Evolutionary conservation across 1,140 invertebrate species (phyloP).

Genomic region (Euglossa dilemma): DNA sequence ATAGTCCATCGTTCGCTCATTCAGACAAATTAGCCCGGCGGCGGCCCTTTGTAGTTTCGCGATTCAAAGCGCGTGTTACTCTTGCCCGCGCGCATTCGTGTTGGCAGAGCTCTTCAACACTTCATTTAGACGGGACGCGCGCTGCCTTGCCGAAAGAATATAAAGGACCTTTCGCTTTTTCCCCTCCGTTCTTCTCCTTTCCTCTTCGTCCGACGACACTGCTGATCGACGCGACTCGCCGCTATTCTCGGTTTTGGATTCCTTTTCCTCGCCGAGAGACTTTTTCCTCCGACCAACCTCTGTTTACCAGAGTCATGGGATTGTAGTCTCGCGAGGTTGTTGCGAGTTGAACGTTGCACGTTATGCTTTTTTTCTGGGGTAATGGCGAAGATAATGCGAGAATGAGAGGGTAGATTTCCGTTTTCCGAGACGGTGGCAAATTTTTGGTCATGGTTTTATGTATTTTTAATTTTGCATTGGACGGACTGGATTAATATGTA

Average conservation of each 20-base stretch:
- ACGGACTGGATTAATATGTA: too few relatives aligned
- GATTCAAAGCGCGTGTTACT: slow-evolving; percentile 81
- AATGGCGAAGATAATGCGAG: too few relatives aligned
- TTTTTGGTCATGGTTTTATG: too few relatives aligned
- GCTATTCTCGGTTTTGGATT: slow-evolving; percentile 34
- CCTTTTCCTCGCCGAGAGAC: not conserved
- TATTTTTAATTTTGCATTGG: too few relatives aligned
- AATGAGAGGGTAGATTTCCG: too few relatives aligned
- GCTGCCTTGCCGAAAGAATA: slow-evolving; percentile 68
- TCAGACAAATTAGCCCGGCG: slow-evolving; percentile 82
- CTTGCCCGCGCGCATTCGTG: slow-evolving; percentile 75
- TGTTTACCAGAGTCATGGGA: slow-evolving; percentile 11
- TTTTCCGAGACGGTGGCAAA: too few relatives aligned
- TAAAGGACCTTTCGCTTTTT: slow-evolving; percentile 64
- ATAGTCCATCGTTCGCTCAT: slow-evolving; percentile 80
- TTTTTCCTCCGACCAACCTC: slow-evolving; percentile 31
- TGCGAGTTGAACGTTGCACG: too few relatives aligned
- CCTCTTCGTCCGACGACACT: slow-evolving; percentile 9
- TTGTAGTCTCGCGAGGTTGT: too few relatives aligned
- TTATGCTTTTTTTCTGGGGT: too few relatives aligned
- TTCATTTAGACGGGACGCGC: slow-evolving; percentile 75
- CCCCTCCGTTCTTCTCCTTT: not conserved
- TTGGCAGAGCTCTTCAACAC: slow-evolving; percentile 82
- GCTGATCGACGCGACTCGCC: slow-evolving; percentile 46
- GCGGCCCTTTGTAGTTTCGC: slow-evolving; percentile 79